phyloP scores from a whole-genome alignment of 2,888 invertebrate species.

The Artemia sinica region DNA sequence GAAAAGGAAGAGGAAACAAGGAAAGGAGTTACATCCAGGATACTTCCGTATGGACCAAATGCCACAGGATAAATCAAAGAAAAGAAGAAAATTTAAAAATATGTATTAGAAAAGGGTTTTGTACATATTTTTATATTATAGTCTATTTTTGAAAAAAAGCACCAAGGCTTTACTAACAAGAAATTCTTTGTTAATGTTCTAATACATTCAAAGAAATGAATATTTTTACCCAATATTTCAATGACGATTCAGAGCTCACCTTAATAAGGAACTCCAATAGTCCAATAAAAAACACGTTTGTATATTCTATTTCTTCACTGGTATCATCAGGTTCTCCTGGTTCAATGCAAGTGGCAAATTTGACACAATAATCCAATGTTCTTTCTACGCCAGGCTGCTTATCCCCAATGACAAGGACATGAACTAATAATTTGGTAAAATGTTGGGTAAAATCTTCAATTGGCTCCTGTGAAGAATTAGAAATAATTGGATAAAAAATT shows the following conservation, averaged over 20 bases:
- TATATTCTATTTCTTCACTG: conserved; percentile 35
- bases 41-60: too few relatives aligned
- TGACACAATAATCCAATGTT: conserved; percentile 50
- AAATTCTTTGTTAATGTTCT: too few relatives aligned
- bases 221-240: not conserved
- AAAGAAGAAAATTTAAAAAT: not conserved
- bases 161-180: too few relatives aligned
- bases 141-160: too few relatives aligned
- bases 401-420: conserved; percentile 47
- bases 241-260: conserved; percentile 33
- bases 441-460: conserved; percentile 43
- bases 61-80: not conserved
- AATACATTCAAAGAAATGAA: not conserved
- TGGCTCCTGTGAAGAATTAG: conserved; percentile 34
- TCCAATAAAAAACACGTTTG: conserved; percentile 38
- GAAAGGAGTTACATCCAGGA: too few relatives aligned
- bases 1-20: too few relatives aligned
- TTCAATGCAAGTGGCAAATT: conserved; percentile 46
- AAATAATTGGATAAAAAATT: not conserved
- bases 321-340: conserved; percentile 24
- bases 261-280: conserved; percentile 45
- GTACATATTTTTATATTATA: not conserved
- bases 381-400: conserved; percentile 49
- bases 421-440: conserved; percentile 45
- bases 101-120: not conserved